A percentile compares a stretch with the other conserved stretches of the same genome.
Evolutionary conservation across 2,113 vertebrate genomes (phyloP).

Genomic region (Passer montanus): DNA sequence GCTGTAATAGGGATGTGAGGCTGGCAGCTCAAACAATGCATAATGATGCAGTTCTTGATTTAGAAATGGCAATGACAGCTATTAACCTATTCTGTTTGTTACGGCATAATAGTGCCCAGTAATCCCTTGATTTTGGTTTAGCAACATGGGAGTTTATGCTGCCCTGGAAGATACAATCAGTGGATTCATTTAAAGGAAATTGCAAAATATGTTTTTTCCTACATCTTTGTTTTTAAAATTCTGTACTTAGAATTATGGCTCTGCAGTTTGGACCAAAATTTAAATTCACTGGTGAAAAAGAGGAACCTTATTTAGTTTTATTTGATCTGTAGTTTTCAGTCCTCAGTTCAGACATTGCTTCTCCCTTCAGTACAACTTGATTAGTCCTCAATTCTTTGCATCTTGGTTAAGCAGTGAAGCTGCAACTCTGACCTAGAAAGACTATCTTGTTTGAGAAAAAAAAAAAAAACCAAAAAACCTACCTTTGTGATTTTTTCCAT

Average conservation of each 20-base stretch:
- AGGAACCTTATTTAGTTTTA: background rate
- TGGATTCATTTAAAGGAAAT: background rate
- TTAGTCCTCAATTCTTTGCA: background rate
- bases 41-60: background rate
- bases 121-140: slow-evolving; percentile 38
- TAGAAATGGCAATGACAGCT: slow-evolving; percentile 29
- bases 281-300: background rate
- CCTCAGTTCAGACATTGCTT: background rate
- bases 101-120: background rate
- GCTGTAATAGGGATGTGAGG: background rate
- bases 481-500: background rate
- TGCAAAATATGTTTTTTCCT: background rate
- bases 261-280: background rate
- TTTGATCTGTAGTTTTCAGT: background rate
- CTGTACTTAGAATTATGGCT: background rate
- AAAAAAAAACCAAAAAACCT: background rate
- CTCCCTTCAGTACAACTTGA: background rate
- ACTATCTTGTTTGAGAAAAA: background rate
- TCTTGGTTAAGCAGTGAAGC: background rate
- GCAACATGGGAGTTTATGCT: background rate
- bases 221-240: background rate
- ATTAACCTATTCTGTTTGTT: slow-evolving; percentile 56
- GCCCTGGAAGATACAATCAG: background rate
- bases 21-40: slow-evolving; percentile 19
- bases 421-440: background rate